phyloP scores from a whole-genome alignment of 2,113 vertebrate genomes.

The Ciconia stormi region DNA sequence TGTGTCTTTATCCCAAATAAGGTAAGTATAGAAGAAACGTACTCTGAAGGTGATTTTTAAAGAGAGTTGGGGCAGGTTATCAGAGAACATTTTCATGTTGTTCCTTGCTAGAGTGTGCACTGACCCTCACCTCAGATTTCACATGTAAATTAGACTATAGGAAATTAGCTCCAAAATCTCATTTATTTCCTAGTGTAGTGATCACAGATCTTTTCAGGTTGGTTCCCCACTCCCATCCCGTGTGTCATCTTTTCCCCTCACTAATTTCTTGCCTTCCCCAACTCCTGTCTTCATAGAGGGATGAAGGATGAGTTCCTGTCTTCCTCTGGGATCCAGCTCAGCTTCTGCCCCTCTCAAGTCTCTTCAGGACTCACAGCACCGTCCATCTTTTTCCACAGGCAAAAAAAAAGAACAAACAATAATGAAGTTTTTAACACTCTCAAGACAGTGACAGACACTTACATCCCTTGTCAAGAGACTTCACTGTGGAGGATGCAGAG shows the following conservation, averaged over 20 bases:
- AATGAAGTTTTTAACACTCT: constrained; percentile 40
- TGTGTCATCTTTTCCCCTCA: not conserved
- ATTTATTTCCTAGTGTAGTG: not conserved
- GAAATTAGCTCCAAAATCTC: not conserved
- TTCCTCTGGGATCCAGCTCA: not conserved
- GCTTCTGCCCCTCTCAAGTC: not conserved
- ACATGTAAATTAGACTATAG: not conserved
- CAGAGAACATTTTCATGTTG: not conserved
- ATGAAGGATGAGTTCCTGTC: not conserved
- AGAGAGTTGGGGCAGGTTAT: not conserved
- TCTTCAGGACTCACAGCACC: not conserved
- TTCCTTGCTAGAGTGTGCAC: not conserved
- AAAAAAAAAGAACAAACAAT: not conserved
- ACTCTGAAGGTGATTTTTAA: not conserved
- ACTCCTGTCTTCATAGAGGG: not conserved
- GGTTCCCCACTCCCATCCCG: not conserved
- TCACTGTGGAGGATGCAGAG: not conserved
- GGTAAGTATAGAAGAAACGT: not conserved
- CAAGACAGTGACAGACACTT: constrained; percentile 27
- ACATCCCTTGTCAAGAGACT: constrained; percentile 13
- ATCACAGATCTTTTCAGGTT: not conserved
- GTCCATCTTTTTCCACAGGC: not conserved
- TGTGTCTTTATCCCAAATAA: not conserved
- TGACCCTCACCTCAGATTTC: not conserved
- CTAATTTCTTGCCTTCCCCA: not conserved